A percentile compares a stretch with the other conserved stretches of the same genome.
Conservation (phyloP, 1,140 invertebrate species). For the Orchesella cincta region DNA sequence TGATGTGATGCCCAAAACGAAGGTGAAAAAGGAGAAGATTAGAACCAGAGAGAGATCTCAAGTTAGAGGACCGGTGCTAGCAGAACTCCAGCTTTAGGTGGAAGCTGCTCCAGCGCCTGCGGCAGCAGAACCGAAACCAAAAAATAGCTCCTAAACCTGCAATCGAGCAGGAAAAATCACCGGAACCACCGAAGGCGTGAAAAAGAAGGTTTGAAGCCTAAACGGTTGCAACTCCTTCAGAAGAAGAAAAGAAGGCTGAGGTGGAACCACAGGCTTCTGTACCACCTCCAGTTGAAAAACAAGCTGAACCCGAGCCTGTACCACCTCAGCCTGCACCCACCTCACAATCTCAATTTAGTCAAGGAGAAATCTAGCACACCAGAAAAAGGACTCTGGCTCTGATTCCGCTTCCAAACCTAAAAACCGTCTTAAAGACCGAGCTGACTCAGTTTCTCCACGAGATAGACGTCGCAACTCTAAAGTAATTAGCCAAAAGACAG, state of each 20-base stretch:
- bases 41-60: background rate
- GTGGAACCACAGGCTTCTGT: no score
- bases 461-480: slow-evolving; percentile 48
- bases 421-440: slow-evolving; percentile 12
- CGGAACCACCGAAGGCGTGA: slow-evolving; percentile 31
- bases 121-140: background rate
- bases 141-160: background rate
- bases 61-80: background rate
- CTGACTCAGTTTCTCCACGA: slow-evolving; percentile 34
- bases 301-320: background rate
- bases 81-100: background rate
- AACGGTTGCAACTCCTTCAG: slow-evolving; percentile 14
- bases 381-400: background rate
- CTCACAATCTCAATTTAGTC: background rate
- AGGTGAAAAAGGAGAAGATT: background rate
- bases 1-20: background rate
- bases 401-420: background rate
- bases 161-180: background rate
- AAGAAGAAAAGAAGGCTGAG: background rate
- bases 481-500: slow-evolving; percentile 50
- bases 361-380: slow-evolving; percentile 15
- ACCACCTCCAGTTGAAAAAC: background rate
- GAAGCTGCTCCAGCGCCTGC: background rate
- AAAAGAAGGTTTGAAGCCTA: slow-evolving; percentile 41
- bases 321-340: background rate